Evolutionary conservation across 2,888 invertebrate species (phyloP), one percentile per base, ranked within the genome.

Genomic region (Pocota personata): DNA sequence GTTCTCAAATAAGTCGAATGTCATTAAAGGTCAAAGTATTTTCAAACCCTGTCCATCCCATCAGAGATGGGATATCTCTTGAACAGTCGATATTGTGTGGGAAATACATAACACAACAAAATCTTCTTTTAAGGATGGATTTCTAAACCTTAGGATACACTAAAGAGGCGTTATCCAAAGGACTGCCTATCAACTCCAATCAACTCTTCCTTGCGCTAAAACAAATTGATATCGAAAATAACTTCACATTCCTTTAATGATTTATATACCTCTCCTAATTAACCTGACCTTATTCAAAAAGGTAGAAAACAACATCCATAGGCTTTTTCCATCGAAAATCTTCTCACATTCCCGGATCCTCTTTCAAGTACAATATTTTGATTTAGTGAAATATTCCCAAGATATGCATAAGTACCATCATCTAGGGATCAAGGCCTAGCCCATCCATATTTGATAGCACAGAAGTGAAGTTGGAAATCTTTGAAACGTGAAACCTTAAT

Each of bases 401-500:
- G 35, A 30, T 27, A 27, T 66, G 14, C 16, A 48, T 37, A 32
- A 35, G 14, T n/a, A 8, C 58, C 21, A 40, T 40, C 32, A n/a
- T 8, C 37, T 12, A 1, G 7, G 67, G 58, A 76, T 67, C 58
- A 76, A 40, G 50, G 60, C 40, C 27, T 40, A 50, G 8, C 30
- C 37, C 55, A 67, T 67, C 5, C 50, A 67, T 67, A 24, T 55
- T 40, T 21, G 32, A 50, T 48, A 35, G 2, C 32, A 27, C n/a
- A 24, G 55, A 30, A 50, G 12, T 21, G 12, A n/a, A 32, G 32
- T n/a, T 32, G 50, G 35, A 24, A 8, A 46, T 40, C 52, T 32
- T 32, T 19, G 35, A 69, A 71, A 62, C 55, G 27, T 62, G 24
- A 46, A 62, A 55, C 55, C 43, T 52, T 62, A 35, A 62, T 52